Conservation (phyloP, 2,113 vertebrate genomes). For the Pyrgilauda ruficollis region DNA sequence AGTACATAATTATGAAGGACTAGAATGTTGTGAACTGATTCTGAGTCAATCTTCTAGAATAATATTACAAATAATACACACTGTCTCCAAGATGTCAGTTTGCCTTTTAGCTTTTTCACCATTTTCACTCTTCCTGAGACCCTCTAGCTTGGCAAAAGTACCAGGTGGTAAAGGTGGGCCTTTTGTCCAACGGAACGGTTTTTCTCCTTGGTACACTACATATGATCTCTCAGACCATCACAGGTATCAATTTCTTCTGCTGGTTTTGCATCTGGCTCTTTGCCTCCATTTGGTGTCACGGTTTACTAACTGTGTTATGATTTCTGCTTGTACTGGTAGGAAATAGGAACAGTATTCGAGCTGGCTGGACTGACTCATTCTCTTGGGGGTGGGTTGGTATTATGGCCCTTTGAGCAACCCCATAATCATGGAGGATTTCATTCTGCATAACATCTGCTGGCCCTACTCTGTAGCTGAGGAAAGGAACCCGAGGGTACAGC, state of each 20-base stretch:
- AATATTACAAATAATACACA: not conserved
- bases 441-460: conserved; percentile 20
- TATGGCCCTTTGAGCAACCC: not conserved
- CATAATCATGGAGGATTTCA: not conserved
- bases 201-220: not conserved
- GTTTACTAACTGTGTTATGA: not conserved
- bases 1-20: not conserved
- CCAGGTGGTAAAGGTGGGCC: not conserved
- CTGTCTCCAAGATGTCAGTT: not conserved
- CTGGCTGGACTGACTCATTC: conserved; percentile 5
- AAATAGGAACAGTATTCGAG: not conserved
- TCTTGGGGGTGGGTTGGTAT: not conserved
- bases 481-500: not conserved
- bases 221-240: not conserved
- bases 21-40: not conserved
- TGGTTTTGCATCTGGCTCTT: not conserved
- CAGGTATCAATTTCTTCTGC: not conserved
- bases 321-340: not conserved
- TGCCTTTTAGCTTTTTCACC: not conserved
- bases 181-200: not conserved
- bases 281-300: not conserved
- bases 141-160: not conserved
- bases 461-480: not conserved
- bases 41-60: not conserved
- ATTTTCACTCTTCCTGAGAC: not conserved